phyloP scores from a whole-genome alignment of 2,888 invertebrate species.

The Dioctria linearis region DNA sequence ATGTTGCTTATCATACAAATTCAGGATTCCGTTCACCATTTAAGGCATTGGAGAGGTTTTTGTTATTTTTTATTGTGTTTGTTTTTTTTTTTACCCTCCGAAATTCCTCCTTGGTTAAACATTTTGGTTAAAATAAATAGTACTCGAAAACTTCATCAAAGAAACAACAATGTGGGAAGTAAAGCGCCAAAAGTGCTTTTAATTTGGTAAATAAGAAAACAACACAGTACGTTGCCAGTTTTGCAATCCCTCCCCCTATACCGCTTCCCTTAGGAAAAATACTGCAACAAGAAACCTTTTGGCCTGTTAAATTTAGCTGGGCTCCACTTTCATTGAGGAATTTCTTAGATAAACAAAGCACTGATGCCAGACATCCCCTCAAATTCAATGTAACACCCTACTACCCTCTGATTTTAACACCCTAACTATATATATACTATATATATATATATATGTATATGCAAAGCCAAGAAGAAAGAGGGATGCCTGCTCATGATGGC shows the following conservation, averaged over 20 bases:
- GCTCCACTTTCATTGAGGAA: slow-evolving; percentile 35
- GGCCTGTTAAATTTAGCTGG: slow-evolving; percentile 35
- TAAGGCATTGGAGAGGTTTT: too few relatives aligned
- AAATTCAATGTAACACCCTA: slow-evolving; percentile 23
- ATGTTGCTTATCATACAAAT: slow-evolving; percentile 26
- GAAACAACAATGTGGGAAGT: slow-evolving; percentile 38
- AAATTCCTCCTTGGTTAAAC: slow-evolving; percentile 16
- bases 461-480: not conserved
- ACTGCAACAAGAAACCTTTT: slow-evolving; percentile 12
- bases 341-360: slow-evolving; percentile 41
- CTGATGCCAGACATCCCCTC: slow-evolving; percentile 15
- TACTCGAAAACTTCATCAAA: slow-evolving; percentile 23
- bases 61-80: too few relatives aligned
- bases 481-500: not conserved
- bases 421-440: not conserved
- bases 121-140: slow-evolving; percentile 29
- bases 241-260: not conserved
- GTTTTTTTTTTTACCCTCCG: slow-evolving; percentile 1
- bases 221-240: not conserved
- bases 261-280: not conserved
- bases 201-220: slow-evolving; percentile 45
- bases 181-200: slow-evolving; percentile 37
- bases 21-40: not conserved
- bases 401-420: not conserved
- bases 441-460: not conserved